phyloP scores from a whole-genome alignment of 2,113 vertebrate genomes.

The Pagrus major region DNA sequence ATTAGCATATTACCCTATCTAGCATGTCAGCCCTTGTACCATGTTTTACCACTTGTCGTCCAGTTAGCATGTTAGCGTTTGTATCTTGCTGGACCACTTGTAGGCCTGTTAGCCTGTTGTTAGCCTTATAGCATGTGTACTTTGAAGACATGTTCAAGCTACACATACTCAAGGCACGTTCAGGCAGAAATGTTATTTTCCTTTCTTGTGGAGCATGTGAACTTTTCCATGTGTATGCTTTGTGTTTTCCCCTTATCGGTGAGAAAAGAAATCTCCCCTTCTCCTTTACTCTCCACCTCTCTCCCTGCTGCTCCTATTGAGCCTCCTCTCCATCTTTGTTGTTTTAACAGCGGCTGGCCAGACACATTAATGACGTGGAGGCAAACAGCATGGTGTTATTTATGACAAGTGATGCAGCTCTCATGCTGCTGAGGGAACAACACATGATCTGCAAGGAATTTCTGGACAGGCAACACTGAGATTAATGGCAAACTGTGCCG shows the following conservation, averaged over 20 bases:
- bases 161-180: too few species aligned
- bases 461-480: slow-evolving; percentile 53
- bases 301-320: slow-evolving; percentile 6
- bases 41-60: too few species aligned
- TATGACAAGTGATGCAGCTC: slow-evolving; percentile 60
- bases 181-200: neutral
- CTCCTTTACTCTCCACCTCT: neutral
- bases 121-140: too few species aligned
- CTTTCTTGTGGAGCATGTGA: neutral
- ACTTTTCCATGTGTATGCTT: neutral
- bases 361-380: slow-evolving; percentile 58
- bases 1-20: too few species aligned
- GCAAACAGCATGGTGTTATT: slow-evolving; percentile 63
- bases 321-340: slow-evolving; percentile 34
- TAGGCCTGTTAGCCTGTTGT: too few species aligned
- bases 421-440: slow-evolving; percentile 63
- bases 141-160: too few species aligned
- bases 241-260: neutral
- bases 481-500: slow-evolving; percentile 56
- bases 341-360: slow-evolving; percentile 38
- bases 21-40: too few species aligned
- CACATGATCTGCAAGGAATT: slow-evolving; percentile 55
- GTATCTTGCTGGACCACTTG: too few species aligned
- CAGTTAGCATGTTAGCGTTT: too few species aligned
- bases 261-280: neutral